These are phyloP conservation scores for Listrodromus nycthemerus DNA, from an alignment of 2,888 invertebrate genomes.

Conservation along the genomic window DNA sequence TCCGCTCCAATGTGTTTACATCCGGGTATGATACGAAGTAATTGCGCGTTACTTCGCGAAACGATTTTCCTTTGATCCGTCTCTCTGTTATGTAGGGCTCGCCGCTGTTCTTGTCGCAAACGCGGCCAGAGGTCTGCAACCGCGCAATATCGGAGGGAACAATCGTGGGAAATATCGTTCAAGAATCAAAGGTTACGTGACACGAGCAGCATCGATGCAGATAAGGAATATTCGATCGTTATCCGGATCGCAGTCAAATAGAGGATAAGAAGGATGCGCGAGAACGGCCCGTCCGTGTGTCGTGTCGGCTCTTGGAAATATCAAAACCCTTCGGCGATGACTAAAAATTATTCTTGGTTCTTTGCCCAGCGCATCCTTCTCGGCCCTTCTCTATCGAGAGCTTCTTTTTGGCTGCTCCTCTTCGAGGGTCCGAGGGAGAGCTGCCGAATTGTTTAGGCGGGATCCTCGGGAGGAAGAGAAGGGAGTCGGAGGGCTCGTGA, in stretches of 20 bases:
- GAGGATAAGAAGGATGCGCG: conserved; percentile 19
- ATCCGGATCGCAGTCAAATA: conserved; percentile 32
- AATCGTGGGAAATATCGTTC: conserved; percentile 50
- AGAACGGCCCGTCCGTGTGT: neutral
- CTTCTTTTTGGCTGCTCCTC: conserved; percentile 58
- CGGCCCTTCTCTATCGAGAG: conserved; percentile 30
- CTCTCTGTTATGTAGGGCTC: conserved; percentile 16
- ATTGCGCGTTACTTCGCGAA: conserved; percentile 33
- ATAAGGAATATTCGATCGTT: conserved; percentile 52
- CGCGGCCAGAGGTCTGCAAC: neutral
- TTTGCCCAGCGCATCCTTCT: neutral
- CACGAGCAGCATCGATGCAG: conserved; percentile 39
- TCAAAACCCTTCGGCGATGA: conserved; percentile 44
- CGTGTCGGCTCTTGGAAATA: conserved; percentile 49
- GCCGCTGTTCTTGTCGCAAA: neutral
- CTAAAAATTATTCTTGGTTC: conserved; percentile 43
- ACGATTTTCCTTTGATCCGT: conserved; percentile 41
- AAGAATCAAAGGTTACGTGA: conserved; percentile 7
- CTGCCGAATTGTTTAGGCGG: conserved; percentile 23
- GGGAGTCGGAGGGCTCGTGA: neutral
- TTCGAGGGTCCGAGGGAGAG: conserved; percentile 47
- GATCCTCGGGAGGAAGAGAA: conserved; percentile 7
- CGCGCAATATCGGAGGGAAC: conserved; percentile 34
- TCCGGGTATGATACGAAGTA: conserved; percentile 56
- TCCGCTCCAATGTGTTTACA: conserved; percentile 27